Base-by-base conservation (phyloP, 1,140 invertebrate genomes). In the Palaemon carinicauda region DNA sequence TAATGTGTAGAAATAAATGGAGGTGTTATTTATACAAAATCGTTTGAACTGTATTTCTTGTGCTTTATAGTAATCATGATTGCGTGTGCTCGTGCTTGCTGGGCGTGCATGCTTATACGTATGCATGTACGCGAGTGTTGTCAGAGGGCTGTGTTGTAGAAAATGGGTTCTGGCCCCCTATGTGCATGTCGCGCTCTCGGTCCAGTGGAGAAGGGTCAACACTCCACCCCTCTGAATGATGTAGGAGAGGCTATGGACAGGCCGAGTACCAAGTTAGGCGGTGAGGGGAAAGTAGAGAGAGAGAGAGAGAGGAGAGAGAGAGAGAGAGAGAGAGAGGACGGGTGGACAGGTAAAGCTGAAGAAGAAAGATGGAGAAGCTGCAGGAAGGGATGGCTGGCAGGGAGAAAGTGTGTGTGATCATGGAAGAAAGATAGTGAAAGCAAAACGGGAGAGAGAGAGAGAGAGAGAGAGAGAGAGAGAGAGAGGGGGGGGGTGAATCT, bases 221-320 rank as follows among this genome's bases (percentile, higher is more conserved):
- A 83, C 31, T 75, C 82, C 52, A 54, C 54, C 73, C 73, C 73
- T 65, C 74, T 85, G 82, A 85, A 85, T 85, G 74, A 85, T 85
- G 82, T 77, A 85, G 53, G 50, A 85, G 74, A 31, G 74, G 82
- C 74, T 85, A 85, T 85, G 82, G 82, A 85, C 82, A 85, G 82
- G 53, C 82, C 82, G 82, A 85, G 82, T 85, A 85, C 65, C 82
- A 85, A 85, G 82, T 85, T 85, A 85, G 82, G 74, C 33, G 71
- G 82, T 75, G 71, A 83, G 82, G 82, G 82, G 41, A 41, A 41
- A 41, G n/a, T 41, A 41, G 74, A 69, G 82, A 60, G 82, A 27
- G 54, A 19, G 29, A 33, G 41, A 51, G 75, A 24, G 2, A 27
- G 56, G 56, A n/a, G 29, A 33, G 41, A 51, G 75, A 41, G 74